These are phyloP conservation scores for Harpalus rufipes DNA, from an alignment of 2,888 invertebrate species.

Conservation along the genomic window DNA sequence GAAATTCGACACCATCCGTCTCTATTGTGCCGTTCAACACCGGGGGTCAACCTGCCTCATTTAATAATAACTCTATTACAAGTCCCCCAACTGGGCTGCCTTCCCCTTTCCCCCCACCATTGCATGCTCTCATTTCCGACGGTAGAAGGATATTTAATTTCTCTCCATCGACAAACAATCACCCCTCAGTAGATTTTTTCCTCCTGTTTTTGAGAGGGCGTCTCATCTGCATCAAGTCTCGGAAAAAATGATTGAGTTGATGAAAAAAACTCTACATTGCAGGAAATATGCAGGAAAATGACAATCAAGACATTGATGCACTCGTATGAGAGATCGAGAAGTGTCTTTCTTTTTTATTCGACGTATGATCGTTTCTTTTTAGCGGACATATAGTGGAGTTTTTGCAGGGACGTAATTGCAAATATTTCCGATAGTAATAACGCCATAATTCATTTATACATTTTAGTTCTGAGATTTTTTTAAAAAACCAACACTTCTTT, in stretches of 20 bases:
- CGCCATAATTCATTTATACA: neutral
- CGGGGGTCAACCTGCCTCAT: slow-evolving; percentile 65
- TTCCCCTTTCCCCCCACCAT: neutral
- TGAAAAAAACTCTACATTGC: slow-evolving; percentile 1
- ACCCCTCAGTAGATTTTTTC: slow-evolving; percentile 56
- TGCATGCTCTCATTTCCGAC: slow-evolving; percentile 58
- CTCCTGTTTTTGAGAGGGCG: slow-evolving; percentile 47
- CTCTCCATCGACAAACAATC: slow-evolving; percentile 62
- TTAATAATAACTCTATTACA: slow-evolving; percentile 66
- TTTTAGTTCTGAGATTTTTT: neutral
- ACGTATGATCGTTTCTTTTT: slow-evolving; percentile 46
- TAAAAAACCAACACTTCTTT: no score
- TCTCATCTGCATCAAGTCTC: slow-evolving; percentile 61
- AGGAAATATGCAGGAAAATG: slow-evolving; percentile 67
- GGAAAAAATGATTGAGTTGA: slow-evolving; percentile 43
- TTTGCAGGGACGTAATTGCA: slow-evolving; percentile 8
- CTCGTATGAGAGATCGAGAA: slow-evolving; percentile 5
- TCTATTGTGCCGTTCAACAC: slow-evolving; percentile 50
- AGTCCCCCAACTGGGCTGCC: slow-evolving; percentile 37
- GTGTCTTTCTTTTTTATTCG: slow-evolving; percentile 35
- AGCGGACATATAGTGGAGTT: slow-evolving; percentile 18
- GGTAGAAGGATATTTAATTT: slow-evolving; percentile 60
- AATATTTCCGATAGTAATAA: neutral
- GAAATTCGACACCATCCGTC: slow-evolving; percentile 55
- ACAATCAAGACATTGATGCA: slow-evolving; percentile 64